Evolutionary conservation across 2,113 vertebrate genomes (phyloP).

Genomic region (Echinops telfairi): DNA sequence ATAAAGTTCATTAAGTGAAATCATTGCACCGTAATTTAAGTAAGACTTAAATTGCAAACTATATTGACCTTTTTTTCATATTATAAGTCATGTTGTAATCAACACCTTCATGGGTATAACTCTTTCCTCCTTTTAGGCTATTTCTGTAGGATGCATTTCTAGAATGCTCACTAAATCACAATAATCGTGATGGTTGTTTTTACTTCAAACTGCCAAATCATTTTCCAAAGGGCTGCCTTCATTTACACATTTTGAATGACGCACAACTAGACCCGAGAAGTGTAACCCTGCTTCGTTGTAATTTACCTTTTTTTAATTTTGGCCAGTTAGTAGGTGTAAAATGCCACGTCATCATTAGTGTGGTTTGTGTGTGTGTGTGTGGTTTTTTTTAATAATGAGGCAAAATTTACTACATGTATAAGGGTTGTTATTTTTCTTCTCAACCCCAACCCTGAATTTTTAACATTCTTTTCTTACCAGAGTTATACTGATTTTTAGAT

Average conservation of each 20-base stretch:
- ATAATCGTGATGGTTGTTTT: not conserved
- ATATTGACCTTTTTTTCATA: not conserved
- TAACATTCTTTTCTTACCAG: not conserved
- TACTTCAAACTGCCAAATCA: not conserved
- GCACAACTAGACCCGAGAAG: not conserved
- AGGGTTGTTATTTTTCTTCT: not conserved
- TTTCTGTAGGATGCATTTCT: not conserved
- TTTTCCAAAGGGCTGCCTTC: not conserved
- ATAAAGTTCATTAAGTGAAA: not conserved
- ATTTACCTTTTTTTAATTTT: slow-evolving; percentile 28
- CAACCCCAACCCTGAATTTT: not conserved
- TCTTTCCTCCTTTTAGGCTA: not conserved
- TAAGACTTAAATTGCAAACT: not conserved
- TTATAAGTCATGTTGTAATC: not conserved
- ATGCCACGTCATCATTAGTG: not conserved
- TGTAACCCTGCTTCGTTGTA: not conserved
- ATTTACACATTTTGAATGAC: not conserved
- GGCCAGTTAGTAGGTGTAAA: not conserved
- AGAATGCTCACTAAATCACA: not conserved
- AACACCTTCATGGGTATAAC: not conserved
- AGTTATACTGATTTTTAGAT: not conserved
- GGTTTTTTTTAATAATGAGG: not conserved
- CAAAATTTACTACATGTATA: not conserved
- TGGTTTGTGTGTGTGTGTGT: not conserved
- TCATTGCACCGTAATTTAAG: not conserved